A percentile compares a stretch with the other conserved stretches of the same genome.
Conservation (phyloP, 1,140 invertebrate species). For the Arctopsyche grandis region DNA sequence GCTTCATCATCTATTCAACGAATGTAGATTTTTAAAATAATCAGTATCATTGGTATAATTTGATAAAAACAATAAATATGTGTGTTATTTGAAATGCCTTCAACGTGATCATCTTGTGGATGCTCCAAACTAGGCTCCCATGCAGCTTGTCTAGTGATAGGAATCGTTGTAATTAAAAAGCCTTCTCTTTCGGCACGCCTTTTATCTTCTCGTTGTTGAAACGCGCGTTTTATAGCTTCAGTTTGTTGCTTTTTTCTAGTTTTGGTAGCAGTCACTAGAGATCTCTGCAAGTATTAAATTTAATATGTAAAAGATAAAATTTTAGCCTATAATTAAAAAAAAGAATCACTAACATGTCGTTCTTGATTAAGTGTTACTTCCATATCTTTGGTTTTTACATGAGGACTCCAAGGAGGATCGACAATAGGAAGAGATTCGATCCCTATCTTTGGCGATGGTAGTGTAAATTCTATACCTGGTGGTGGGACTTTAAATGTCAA, state of each 20-base stretch:
- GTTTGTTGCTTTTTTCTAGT: slow-evolving; percentile 99
- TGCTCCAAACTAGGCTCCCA: slow-evolving; percentile 95
- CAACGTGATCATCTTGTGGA: slow-evolving; percentile 86
- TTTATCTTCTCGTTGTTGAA: slow-evolving; percentile 96
- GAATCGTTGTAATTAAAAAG: slow-evolving; percentile 96
- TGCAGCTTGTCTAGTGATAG: slow-evolving; percentile 94
- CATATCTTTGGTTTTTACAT: slow-evolving; percentile 97
- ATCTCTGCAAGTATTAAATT: slow-evolving; percentile 74
- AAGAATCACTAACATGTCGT: slow-evolving; percentile 81
- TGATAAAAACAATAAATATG: neutral
- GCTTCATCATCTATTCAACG: slow-evolving; percentile 71
- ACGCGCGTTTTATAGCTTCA: slow-evolving; percentile 93
- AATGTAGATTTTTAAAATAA: neutral
- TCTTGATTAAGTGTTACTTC: slow-evolving; percentile 99
- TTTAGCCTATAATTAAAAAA: slow-evolving; percentile 10
- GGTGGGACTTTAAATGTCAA: slow-evolving; percentile 96
- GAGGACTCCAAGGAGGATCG: slow-evolving; percentile 98
- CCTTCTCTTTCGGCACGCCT: slow-evolving; percentile 93
- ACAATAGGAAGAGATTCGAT: slow-evolving; percentile 93
- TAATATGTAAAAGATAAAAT: slow-evolving; percentile 19
- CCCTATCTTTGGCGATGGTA: slow-evolving; percentile 98
- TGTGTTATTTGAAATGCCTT: slow-evolving; percentile 67
- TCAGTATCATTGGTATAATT: neutral
- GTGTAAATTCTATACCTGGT: slow-evolving; percentile 97
- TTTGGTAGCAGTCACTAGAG: slow-evolving; percentile 97